Percentiles rank a stretch among this genome's conserved stretches.
Evolutionary conservation across 2,797 vertebrate species (phyloP).

Genomic region (Ibycter americanus): DNA sequence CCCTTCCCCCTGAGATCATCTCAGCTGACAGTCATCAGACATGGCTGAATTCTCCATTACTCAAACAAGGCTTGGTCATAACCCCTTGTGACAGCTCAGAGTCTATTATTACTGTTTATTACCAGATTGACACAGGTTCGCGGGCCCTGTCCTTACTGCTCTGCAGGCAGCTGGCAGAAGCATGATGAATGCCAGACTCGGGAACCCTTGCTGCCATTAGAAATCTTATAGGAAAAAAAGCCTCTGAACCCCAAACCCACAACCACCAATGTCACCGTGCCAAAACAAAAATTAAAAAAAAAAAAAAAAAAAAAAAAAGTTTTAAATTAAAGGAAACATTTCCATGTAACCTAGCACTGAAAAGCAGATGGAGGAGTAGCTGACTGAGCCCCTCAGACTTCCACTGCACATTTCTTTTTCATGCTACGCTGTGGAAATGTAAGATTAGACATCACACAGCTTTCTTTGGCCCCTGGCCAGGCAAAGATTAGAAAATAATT

Average conservation of each 20-base stretch:
- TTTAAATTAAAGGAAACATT: neutral
- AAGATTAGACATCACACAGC: neutral
- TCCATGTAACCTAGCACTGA: neutral
- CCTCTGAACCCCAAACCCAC: neutral
- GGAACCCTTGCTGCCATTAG: neutral
- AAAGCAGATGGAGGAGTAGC: neutral
- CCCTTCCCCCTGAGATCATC: neutral
- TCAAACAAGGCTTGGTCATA: neutral
- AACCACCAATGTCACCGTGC: neutral
- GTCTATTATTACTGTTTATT: conserved; percentile 1
- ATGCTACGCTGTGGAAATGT: neutral
- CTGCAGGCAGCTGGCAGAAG: neutral
- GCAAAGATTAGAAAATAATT: neutral
- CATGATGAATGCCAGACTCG: neutral
- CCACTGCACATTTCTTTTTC: neutral
- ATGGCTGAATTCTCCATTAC: neutral
- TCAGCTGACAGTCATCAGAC: neutral
- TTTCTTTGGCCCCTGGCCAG: neutral
- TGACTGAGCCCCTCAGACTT: neutral
- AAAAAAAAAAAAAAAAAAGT: too few species aligned
- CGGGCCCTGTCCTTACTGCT: neutral
- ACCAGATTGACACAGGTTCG: neutral
- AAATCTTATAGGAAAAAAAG: neutral
- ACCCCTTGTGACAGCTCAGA: conserved; percentile 19
- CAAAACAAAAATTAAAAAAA: neutral